Percentiles rank a stretch among this genome's conserved stretches.
Evolutionary conservation across 2,888 invertebrate genomes (phyloP).

Genomic region (Thecocarcelia acutangulata): DNA sequence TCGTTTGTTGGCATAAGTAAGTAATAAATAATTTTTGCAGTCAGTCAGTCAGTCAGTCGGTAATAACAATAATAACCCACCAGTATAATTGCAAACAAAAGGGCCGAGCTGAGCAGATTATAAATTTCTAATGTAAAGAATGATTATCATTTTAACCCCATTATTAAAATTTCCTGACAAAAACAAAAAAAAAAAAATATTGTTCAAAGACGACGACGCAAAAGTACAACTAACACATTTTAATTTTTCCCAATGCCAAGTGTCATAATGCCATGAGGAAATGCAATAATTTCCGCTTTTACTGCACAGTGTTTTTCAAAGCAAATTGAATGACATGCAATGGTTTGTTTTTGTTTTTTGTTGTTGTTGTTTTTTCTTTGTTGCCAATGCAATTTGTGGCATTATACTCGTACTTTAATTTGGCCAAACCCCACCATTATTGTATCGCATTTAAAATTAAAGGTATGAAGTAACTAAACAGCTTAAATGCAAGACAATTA

Average conservation of each 20-base stretch:
- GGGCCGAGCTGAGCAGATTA: slow-evolving; percentile 4
- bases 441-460: slow-evolving; percentile 21
- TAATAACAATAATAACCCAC: slow-evolving; percentile 23
- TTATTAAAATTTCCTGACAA: slow-evolving; percentile 34
- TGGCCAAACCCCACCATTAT: slow-evolving; percentile 52
- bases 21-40: slow-evolving; percentile 14
- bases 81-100: not conserved
- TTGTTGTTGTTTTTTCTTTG: not conserved
- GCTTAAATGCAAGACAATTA: slow-evolving; percentile 36
- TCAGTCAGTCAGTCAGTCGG: slow-evolving; percentile 16
- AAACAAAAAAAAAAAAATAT: not conserved
- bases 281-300: slow-evolving; percentile 68
- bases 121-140: slow-evolving; percentile 32
- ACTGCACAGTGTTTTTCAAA: slow-evolving; percentile 38
- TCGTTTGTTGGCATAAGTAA: not conserved
- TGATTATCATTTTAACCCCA: slow-evolving; percentile 47
- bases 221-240: slow-evolving; percentile 36
- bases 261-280: slow-evolving; percentile 65
- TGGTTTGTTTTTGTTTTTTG: slow-evolving; percentile 9
- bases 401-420: slow-evolving; percentile 11
- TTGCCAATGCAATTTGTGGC: slow-evolving; percentile 5
- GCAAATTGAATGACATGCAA: slow-evolving; percentile 62
- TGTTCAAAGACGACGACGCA: not conserved
- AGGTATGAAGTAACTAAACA: slow-evolving; percentile 44
- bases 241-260: slow-evolving; percentile 26